Evolutionary conservation across 1,140 invertebrate genomes (phyloP).

Genomic region (Drosophila littoralis): DNA sequence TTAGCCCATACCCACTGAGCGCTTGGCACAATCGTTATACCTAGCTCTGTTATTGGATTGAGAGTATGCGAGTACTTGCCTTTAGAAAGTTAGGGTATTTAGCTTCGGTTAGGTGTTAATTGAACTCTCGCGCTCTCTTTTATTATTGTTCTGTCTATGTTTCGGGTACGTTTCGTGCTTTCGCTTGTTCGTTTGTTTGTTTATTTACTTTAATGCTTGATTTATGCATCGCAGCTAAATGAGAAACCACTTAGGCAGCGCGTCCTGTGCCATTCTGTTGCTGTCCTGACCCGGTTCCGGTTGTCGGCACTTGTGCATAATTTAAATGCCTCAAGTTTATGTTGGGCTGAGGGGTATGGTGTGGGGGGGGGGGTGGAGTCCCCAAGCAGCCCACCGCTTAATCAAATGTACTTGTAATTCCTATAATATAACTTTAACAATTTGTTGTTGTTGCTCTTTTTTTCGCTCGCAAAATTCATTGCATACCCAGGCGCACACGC

Average conservation of each 20-base stretch:
- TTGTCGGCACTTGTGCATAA: slow-evolving; percentile 53
- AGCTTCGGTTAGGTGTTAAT: slow-evolving; percentile 6
- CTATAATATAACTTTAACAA: slow-evolving; percentile 60
- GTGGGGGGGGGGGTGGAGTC: not conserved
- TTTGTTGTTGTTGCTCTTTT: slow-evolving; percentile 28
- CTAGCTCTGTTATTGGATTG: too few species aligned
- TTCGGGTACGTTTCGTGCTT: not conserved
- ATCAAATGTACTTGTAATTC: slow-evolving; percentile 55
- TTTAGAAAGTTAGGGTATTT: not conserved
- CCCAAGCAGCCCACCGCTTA: slow-evolving; percentile 23
- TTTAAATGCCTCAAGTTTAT: slow-evolving; percentile 44
- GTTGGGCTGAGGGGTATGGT: not conserved
- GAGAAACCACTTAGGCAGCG: slow-evolving; percentile 64
- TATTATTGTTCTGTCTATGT: slow-evolving; percentile 4
- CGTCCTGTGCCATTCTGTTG: slow-evolving; percentile 34
- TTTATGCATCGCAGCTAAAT: slow-evolving; percentile 72
- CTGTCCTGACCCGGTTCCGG: slow-evolving; percentile 43
- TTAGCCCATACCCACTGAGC: too few species aligned
- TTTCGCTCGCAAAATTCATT: slow-evolving; percentile 34
- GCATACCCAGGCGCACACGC: slow-evolving; percentile 13
- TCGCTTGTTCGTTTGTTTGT: slow-evolving; percentile 53
- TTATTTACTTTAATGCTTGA: slow-evolving; percentile 64
- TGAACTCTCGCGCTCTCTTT: not conserved
- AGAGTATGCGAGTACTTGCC: too few species aligned
- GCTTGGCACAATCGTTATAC: too few species aligned